Percentiles rank a stretch among this genome's conserved stretches.
Evolutionary conservation across 2,113 vertebrate genomes (phyloP).

Genomic region (Osmerus eperlanus): DNA sequence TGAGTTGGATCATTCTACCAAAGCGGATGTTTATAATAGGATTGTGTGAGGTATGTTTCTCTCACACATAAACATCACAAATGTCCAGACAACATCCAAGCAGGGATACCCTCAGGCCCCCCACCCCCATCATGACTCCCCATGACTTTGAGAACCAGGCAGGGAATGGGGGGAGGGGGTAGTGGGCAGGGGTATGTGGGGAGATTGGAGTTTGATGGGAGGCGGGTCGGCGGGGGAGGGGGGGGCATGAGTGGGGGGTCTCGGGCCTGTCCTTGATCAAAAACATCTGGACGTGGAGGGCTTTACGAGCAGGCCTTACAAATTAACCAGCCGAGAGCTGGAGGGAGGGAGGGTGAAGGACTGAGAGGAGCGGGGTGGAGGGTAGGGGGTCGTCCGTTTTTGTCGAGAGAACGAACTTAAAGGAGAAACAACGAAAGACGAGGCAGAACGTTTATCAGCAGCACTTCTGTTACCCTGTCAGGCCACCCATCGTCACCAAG

Average conservation of each 20-base stretch:
- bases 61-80: background rate
- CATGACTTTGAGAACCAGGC: background rate
- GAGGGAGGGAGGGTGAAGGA: conserved; percentile 14
- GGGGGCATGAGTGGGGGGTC: conserved; percentile 57
- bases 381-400: background rate
- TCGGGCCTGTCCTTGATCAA: conserved; percentile 69
- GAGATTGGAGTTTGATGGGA: conserved; percentile 19
- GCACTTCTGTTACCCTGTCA: background rate
- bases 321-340: conserved; percentile 67
- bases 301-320: conserved; percentile 71
- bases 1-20: no score
- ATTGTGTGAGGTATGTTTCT: no score
- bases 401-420: conserved; percentile 6
- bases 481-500: no score
- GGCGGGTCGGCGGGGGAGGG: conserved; percentile 20
- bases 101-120: background rate
- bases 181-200: conserved; percentile 16
- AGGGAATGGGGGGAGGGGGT: background rate
- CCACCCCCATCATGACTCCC: background rate
- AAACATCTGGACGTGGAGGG: conserved; percentile 74
- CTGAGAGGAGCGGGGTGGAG: background rate
- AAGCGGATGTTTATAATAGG: no score
- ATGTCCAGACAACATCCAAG: background rate
- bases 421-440: background rate
- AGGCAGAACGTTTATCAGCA: conserved; percentile 10